Conservation (phyloP, 1,140 invertebrate genomes). For the Pristionchus pacificus region DNA sequence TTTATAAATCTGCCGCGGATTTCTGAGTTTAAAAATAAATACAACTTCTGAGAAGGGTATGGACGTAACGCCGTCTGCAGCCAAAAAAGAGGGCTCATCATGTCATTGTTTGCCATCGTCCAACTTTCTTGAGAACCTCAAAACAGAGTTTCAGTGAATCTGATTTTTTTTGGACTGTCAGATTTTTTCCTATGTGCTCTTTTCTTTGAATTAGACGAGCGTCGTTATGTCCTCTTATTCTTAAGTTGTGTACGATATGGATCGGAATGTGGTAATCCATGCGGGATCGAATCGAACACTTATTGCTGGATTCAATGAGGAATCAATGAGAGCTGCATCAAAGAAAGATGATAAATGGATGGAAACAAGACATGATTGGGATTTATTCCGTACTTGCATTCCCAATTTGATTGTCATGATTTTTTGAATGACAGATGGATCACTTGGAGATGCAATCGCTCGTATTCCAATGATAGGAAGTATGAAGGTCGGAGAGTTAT, state of each 20-base stretch:
- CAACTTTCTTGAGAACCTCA: no score
- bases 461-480: constrained; percentile 74
- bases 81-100: no score
- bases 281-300: constrained; percentile 45
- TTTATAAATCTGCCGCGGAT: no score
- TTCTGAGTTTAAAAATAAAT: no score
- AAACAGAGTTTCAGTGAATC: no score
- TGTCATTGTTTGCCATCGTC: no score
- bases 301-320: constrained; percentile 48
- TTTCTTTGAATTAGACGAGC: no score
- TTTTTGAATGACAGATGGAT: constrained; percentile 63
- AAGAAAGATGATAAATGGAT: constrained; percentile 41
- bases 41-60: no score
- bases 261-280: constrained; percentile 40
- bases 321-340: constrained; percentile 37
- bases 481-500: constrained; percentile 70
- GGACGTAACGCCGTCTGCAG: no score
- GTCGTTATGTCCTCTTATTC: no score
- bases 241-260: constrained; percentile 41
- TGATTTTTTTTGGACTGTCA: no score
- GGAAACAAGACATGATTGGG: constrained; percentile 67
- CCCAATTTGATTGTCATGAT: neutral
- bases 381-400: constrained; percentile 80
- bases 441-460: constrained; percentile 77
- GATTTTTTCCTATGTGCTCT: no score